Evolutionary conservation across 2,797 vertebrate genomes (phyloP).

Genomic region (Enteromius mattozi): DNA sequence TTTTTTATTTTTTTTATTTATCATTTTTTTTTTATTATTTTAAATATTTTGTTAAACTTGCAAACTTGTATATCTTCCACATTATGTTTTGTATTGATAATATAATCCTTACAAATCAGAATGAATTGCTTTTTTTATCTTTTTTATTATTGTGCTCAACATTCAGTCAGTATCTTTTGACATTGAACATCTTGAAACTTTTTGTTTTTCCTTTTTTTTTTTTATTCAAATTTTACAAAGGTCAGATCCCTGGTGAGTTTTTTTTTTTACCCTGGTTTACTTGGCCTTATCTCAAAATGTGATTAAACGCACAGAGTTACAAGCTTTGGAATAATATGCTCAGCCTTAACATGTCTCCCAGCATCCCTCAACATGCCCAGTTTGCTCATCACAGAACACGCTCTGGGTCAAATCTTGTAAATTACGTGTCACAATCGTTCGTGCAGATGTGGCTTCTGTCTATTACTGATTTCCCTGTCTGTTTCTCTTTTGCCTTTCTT

Average conservation of each 20-base stretch:
- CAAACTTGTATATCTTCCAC: background rate
- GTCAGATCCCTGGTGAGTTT: background rate
- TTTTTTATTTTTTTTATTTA: no score
- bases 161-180: background rate
- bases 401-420: slow-evolving; percentile 41
- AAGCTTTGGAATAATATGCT: background rate
- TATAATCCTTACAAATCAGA: background rate
- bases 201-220: background rate
- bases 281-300: background rate
- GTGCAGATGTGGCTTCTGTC: slow-evolving; percentile 47
- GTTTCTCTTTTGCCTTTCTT: slow-evolving; percentile 57
- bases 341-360: background rate
- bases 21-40: background rate
- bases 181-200: background rate
- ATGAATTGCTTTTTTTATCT: background rate
- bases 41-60: background rate
- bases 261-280: background rate
- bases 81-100: background rate
- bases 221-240: background rate
- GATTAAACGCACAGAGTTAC: background rate
- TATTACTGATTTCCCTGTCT: slow-evolving; percentile 66
- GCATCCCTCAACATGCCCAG: background rate
- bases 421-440: slow-evolving; percentile 54
- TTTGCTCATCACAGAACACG: slow-evolving; percentile 15
- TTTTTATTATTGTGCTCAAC: background rate